Conservation (phyloP, 2,888 invertebrate genomes). For the Drosophila leonis region DNA sequence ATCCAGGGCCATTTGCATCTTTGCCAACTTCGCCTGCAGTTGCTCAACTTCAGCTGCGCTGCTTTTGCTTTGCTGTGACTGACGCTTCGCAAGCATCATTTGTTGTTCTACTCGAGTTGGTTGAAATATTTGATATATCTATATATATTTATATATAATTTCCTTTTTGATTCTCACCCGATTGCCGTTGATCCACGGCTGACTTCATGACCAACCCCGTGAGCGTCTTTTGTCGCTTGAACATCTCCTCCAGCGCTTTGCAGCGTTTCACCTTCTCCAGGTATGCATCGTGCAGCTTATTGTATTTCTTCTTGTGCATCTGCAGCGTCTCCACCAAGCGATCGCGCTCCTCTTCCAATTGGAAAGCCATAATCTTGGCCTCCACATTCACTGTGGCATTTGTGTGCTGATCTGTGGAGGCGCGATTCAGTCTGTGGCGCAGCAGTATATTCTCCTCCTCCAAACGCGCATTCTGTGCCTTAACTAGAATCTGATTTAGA, state of each 20-base stretch:
- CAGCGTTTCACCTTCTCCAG: constrained; percentile 81
- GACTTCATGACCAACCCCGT: constrained; percentile 83
- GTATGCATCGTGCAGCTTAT: constrained; percentile 79
- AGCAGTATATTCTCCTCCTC: constrained; percentile 78
- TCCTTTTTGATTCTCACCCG: constrained; percentile 31
- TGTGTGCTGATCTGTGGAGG: constrained; percentile 62
- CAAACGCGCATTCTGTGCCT: constrained; percentile 71
- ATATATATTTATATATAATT: neutral
- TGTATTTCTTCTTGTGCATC: constrained; percentile 80
- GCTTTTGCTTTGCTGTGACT: constrained; percentile 39
- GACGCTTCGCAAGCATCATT: constrained; percentile 51
- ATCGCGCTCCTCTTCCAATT: constrained; percentile 82
- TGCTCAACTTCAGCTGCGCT: constrained; percentile 48
- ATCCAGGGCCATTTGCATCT: constrained; percentile 74
- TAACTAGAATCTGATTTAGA: constrained; percentile 44
- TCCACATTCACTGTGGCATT: constrained; percentile 74
- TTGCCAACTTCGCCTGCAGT: constrained; percentile 55
- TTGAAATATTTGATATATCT: neutral
- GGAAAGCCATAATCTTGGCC: constrained; percentile 70
- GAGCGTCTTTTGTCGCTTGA: constrained; percentile 79
- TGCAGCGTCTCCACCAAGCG: constrained; percentile 76
- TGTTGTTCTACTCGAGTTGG: constrained; percentile 57
- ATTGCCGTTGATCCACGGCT: constrained; percentile 64
- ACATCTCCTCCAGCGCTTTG: constrained; percentile 80
- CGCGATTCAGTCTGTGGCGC: constrained; percentile 70